Conservation (phyloP, 2,888 invertebrate species). For the Oasisia sp. region DNA sequence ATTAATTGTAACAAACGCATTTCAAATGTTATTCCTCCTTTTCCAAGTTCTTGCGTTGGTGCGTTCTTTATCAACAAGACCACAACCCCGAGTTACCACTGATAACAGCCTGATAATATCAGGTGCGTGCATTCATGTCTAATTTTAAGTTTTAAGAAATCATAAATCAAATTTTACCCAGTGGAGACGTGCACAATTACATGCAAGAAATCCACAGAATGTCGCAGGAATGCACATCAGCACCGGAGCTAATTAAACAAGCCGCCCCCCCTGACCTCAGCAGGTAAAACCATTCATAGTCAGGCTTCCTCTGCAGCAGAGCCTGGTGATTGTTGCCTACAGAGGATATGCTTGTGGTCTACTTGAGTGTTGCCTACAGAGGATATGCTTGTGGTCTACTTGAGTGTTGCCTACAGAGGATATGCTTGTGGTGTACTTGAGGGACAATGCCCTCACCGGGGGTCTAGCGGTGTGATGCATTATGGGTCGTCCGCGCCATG, state of each 20-base stretch:
- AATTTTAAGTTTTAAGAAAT: too few species aligned
- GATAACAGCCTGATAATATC: too few species aligned
- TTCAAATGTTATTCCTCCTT: too few species aligned
- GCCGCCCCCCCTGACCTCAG: not conserved
- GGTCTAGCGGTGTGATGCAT: not conserved
- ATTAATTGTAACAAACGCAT: too few species aligned
- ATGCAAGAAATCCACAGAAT: not conserved
- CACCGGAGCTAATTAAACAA: not conserved
- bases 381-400: not conserved
- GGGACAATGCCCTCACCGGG: not conserved
- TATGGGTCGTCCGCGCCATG: not conserved
- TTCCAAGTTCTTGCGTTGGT: too few species aligned
- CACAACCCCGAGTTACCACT: too few species aligned
- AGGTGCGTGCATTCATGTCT: too few species aligned
- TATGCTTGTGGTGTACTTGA: not conserved
- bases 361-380: not conserved
- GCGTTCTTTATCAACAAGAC: too few species aligned
- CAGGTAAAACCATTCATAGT: not conserved
- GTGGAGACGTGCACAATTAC: too few species aligned
- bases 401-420: not conserved
- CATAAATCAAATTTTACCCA: too few species aligned
- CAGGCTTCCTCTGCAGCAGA: not conserved
- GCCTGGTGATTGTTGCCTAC: not conserved
- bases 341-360: not conserved
- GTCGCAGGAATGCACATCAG: not conserved